These are phyloP conservation scores for Andrena fulva DNA, from an alignment of 2,888 invertebrate genomes.

Conservation along the genomic window DNA sequence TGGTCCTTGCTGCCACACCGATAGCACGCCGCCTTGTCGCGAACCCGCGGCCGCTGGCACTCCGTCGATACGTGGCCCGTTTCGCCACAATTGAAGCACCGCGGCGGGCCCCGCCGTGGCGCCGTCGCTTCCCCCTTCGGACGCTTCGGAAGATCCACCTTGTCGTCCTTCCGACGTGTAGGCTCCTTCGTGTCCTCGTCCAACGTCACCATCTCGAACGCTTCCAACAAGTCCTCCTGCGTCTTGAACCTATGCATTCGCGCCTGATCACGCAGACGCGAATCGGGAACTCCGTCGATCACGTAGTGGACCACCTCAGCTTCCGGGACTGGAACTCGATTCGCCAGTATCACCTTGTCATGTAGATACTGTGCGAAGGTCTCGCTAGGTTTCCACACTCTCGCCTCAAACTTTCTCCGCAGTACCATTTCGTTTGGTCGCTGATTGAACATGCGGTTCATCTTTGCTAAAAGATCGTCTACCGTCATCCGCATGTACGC, in stretches of 20 bases:
- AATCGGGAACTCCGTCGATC: background rate
- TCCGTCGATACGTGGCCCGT: too few species aligned
- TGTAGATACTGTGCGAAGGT: constrained; percentile 6
- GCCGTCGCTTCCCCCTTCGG: too few species aligned
- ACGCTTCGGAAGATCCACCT: too few species aligned
- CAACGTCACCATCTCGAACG: background rate
- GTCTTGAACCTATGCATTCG: background rate
- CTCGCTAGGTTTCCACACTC: background rate
- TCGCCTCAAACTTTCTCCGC: background rate
- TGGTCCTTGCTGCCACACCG: too few species aligned
- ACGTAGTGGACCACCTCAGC: background rate
- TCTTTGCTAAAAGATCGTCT: too few species aligned
- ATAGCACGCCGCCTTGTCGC: too few species aligned
- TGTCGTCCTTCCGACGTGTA: too few species aligned
- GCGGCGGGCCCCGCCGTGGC: too few species aligned
- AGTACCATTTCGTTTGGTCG: background rate
- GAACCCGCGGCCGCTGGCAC: too few species aligned
- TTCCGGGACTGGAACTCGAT: constrained; percentile 8
- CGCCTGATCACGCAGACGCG: background rate
- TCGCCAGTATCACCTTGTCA: constrained; percentile 5
- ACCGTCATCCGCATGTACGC: too few species aligned
- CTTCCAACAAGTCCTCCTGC: background rate
- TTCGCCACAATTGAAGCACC: too few species aligned
- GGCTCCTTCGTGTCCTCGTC: background rate
- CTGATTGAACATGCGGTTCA: background rate